Conservation (phyloP, 2,888 invertebrate genomes). For the Pheosia tremula region DNA sequence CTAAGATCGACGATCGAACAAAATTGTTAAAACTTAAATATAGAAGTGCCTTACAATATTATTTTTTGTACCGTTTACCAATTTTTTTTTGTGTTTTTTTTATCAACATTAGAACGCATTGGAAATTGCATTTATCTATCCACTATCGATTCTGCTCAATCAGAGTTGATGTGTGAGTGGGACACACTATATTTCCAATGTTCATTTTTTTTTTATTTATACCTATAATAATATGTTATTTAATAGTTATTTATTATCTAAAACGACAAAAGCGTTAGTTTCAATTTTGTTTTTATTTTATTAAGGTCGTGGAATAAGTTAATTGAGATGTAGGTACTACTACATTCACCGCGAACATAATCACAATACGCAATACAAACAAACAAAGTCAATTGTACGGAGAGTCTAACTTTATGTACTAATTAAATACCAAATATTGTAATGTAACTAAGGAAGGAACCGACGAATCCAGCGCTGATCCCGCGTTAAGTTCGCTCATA, state of each 20-base stretch:
- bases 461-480: conserved; percentile 44
- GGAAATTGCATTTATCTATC: conserved; percentile 78
- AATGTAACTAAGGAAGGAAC: conserved; percentile 30
- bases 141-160: conserved; percentile 56
- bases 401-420: conserved; percentile 28
- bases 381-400: conserved; percentile 73
- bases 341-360: conserved; percentile 19
- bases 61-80: conserved; percentile 70
- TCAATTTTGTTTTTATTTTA: conserved; percentile 27
- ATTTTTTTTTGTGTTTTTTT: conserved; percentile 58
- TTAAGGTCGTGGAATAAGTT: neutral
- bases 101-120: conserved; percentile 56
- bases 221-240: conserved; percentile 24
- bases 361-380: conserved; percentile 32
- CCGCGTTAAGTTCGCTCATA: conserved; percentile 39
- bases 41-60: conserved; percentile 83
- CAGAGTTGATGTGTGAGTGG: conserved; percentile 53
- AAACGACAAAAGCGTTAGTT: conserved; percentile 31
- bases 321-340: neutral
- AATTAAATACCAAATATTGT: conserved; percentile 30
- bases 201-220: conserved; percentile 27
- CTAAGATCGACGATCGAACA: conserved; percentile 61
- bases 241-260: conserved; percentile 29
- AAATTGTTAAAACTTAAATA: conserved; percentile 74
- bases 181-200: conserved; percentile 35